Evolutionary conservation across 30 jellyfish, hydroid and myxozoan species (phyloP), one percentile per base, ranked within the genome.

Genomic region (Hydractinia echinata): DNA sequence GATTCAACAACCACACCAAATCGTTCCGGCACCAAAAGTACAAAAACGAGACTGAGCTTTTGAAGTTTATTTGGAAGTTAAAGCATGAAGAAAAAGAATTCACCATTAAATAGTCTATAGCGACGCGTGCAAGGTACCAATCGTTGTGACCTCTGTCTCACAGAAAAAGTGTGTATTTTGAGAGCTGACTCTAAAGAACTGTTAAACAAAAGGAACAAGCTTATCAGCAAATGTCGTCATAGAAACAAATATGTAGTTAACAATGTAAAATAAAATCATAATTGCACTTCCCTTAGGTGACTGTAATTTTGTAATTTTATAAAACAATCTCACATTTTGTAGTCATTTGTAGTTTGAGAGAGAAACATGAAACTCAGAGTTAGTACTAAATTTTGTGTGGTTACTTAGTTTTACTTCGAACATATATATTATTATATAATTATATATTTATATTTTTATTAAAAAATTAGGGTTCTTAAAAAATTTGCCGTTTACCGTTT

Each of bases 91-190:
- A 64, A 64, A 64, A 64, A 64, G 74, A 64, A 64, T 64, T 6
- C 74, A 64, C 74, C 9, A 7, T 64, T 13, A 64, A 7, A 9
- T 51, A 56, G 54, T 5, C 79, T 5, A 76, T 76, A 13, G 51
- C 76, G 4, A 58, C 4, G 7, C 84, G 44, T 10, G 76, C 76
- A 10, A 53, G 15, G 66, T 4, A 76, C 84, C 53, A 54, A 0
- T 44, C 78, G 81, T 11, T 76, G 84, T 49, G 53, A 76, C 71
- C 53, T 76, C 49, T 53, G 80, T 53, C 78, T 51, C 76, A 48
- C 84, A 11, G 84, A 76, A 44, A 76, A 76, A 76, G 53, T 51
- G 6, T 76, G 79, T 7, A 76, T 49, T 60, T 9, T 53, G 11
- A 44, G 50, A 76, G 84, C 79, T 49, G 66, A 52, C 79, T 14